Base-by-base conservation (phyloP, 2,888 invertebrate genomes). In the Plagodis dolabraria region DNA sequence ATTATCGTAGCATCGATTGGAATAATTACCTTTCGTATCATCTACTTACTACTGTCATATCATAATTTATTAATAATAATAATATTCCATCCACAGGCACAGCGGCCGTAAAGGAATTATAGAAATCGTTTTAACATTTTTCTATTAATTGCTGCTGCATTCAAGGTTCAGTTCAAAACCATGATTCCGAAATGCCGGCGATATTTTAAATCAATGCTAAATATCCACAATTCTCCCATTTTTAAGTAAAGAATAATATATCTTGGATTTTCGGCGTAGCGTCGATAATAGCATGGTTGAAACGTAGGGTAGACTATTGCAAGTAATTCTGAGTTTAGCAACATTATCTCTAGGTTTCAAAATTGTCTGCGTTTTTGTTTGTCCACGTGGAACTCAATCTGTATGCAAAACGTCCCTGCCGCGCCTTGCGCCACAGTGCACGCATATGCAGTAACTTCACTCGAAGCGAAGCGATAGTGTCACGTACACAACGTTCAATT, bases 391-490 rank as follows among this genome's bases (percentile, higher is more conserved):
- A 45, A 53, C 35, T 68, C 72, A 75, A 77, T 79, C 75, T 79
- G 77, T 75, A 80, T 80, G 79, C 76, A 80, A 80, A 80, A 67
- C 73, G 74, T 65, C 71, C 74, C 40, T 5, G 10, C 10, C 40
- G 10, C 67, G 68, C 59, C 70, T 70, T 63, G 62, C 63, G 67
- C 66, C 67, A 69, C 48, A 57, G 59, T 48, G 51, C 54, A 57
- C 54, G 57, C 54, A 42, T 38, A 8, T 35, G 42, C 59, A 59
- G 54, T 59, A 54, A 51, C 46, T 59, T 43, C 7, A 46, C 35
- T 53, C 36, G 48, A 48, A 33, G 48, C 53, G 33, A n/a, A 50
- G 22, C 35, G 58, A 58, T 53, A 53, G 48, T 38, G 52, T 53
- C 57, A 58, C 52, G 57, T 58, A 22, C 48, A 47, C 46, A 6